Conservation (phyloP, 2,797 vertebrate genomes). For the Gallinago nigripennis region DNA sequence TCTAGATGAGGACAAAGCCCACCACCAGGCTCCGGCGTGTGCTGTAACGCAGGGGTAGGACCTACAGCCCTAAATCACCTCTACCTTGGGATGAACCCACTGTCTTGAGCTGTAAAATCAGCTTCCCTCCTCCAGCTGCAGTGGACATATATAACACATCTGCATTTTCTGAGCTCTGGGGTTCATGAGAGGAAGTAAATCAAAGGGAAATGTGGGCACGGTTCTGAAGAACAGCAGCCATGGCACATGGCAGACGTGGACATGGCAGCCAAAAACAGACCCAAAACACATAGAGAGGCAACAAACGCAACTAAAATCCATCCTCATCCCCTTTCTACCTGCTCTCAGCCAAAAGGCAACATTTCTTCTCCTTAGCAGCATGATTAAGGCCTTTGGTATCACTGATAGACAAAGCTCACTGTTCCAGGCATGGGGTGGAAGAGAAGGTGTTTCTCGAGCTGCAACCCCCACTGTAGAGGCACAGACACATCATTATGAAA, state of each 20-base stretch:
- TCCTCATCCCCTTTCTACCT: neutral
- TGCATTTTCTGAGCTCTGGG: neutral
- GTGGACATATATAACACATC: fast-evolving
- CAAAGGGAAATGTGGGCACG: neutral
- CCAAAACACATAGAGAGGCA: neutral
- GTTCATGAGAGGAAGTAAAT: neutral
- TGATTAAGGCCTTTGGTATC: neutral
- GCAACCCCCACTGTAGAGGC: fast-evolving
- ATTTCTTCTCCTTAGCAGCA: too few relatives aligned
- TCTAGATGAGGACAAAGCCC: neutral
- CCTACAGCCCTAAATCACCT: neutral
- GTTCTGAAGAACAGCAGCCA: neutral
- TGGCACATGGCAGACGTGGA: fast-evolving
- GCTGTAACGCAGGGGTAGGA: fast-evolving
- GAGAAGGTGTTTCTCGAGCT: too few relatives aligned
- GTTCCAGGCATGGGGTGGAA: neutral
- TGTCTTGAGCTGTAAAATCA: neutral
- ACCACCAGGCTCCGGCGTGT: fast-evolving
- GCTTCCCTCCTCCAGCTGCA: neutral
- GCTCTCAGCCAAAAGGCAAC: neutral
- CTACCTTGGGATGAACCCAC: neutral
- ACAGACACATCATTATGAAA: neutral
- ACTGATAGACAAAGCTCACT: neutral
- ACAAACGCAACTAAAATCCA: neutral
- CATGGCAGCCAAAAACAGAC: neutral